Evolutionary conservation across 2,113 vertebrate genomes (phyloP), one percentile per base, ranked within the genome.

Genomic region (Myotis yumanensis): DNA sequence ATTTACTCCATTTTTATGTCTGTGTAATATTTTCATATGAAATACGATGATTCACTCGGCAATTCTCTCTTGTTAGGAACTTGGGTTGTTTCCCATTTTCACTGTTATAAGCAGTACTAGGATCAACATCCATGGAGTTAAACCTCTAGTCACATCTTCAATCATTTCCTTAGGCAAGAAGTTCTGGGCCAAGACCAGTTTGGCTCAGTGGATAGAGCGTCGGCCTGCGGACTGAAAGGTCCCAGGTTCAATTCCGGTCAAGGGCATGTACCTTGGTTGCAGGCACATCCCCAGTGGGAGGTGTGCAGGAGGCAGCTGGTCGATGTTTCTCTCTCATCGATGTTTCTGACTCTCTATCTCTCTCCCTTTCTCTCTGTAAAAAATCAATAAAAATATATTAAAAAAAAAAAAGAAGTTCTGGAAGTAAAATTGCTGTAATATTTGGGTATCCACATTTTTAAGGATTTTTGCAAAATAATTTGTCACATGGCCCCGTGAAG

Each of bases 161-260:
- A 11, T 83, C 82, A 89, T 46, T 89, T 93, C 79, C 83, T 91
- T 75, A 57, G 46, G 46, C 62, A 81, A 95, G 15, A 83, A 91
- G 25, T 51, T 46, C 71, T 90, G 57, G 11, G n/a, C n/a, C n/a
- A n/a, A n/a, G n/a, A n/a, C n/a, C n/a, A n/a, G n/a, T n/a, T n/a
- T n/a, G n/a, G n/a, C n/a, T n/a, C n/a, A n/a, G n/a, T n/a, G n/a
- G n/a, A n/a, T n/a, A n/a, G n/a, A n/a, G n/a, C n/a, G n/a, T n/a
- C n/a, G n/a, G n/a, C n/a, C n/a, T n/a, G n/a, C n/a, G n/a, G n/a
- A n/a, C n/a, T n/a, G n/a, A n/a, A n/a, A n/a, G n/a, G n/a, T n/a
- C n/a, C n/a, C n/a, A n/a, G n/a, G n/a, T n/a, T n/a, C n/a, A n/a
- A n/a, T n/a, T n/a, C n/a, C n/a, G n/a, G n/a, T n/a, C n/a, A n/a